These are phyloP conservation scores for Lacanobia wlatinum DNA, from an alignment of 2,888 invertebrate species.

Conservation along the genomic window DNA sequence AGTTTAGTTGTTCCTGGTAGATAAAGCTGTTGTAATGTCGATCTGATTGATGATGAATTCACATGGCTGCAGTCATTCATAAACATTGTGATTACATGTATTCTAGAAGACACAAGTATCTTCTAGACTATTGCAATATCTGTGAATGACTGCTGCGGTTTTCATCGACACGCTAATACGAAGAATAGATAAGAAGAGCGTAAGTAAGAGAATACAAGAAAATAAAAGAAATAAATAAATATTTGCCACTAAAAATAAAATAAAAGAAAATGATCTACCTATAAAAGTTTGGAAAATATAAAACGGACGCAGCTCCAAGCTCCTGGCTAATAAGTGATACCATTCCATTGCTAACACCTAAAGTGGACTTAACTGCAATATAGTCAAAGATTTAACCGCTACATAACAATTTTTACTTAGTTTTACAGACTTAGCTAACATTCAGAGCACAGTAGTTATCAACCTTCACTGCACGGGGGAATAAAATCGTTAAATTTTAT, in stretches of 20 bases:
- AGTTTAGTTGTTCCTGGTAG: too few relatives aligned
- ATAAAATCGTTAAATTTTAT: constrained; percentile 62
- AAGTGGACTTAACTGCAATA: not conserved
- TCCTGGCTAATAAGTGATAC: not conserved
- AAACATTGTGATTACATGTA: too few relatives aligned
- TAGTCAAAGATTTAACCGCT: not conserved
- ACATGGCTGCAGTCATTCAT: too few relatives aligned
- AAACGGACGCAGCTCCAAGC: too few relatives aligned
- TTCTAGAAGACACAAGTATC: too few relatives aligned
- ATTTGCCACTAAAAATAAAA: too few relatives aligned
- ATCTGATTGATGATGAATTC: too few relatives aligned
- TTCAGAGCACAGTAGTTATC: constrained; percentile 33
- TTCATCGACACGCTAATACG: not conserved
- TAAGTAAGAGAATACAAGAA: not conserved
- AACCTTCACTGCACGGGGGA: constrained; percentile 43
- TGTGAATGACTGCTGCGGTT: not conserved
- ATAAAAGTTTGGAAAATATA: too few relatives aligned
- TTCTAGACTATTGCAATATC: too few relatives aligned
- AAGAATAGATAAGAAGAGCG: not conserved
- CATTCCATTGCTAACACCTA: not conserved
- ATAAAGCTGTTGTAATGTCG: too few relatives aligned
- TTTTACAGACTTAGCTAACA: constrained; percentile 38
- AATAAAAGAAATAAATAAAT: too few relatives aligned
- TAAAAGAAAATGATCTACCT: too few relatives aligned
- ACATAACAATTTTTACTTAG: constrained; percentile 23